A percentile compares a stretch with the other conserved stretches of the same genome.
Conservation (phyloP, 2,888 invertebrate species). For the Frankliniella intonsa region DNA sequence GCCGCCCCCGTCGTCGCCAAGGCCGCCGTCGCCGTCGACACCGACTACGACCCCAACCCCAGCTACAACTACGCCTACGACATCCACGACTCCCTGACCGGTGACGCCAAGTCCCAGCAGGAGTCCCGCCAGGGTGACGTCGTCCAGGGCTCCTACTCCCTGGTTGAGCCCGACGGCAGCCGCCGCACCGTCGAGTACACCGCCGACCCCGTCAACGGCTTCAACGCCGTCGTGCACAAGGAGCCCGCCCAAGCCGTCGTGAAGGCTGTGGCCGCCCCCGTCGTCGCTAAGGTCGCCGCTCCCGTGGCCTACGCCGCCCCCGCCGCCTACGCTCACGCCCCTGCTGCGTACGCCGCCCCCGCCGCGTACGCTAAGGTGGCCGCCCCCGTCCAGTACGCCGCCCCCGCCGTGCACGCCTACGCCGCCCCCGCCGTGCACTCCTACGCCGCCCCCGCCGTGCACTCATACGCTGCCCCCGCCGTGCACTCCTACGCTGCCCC, state of each 20-base stretch:
- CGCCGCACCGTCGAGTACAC: conserved; percentile 37
- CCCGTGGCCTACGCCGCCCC: conserved; percentile 37
- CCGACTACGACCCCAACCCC: conserved; percentile 23
- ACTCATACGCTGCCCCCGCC: conserved; percentile 32
- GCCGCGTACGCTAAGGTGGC: conserved; percentile 34
- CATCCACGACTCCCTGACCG: conserved; percentile 40
- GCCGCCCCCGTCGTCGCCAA: conserved; percentile 8
- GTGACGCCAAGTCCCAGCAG: conserved; percentile 40
- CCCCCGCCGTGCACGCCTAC: conserved; percentile 32
- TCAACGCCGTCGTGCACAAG: conserved; percentile 41
- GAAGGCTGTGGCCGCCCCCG: conserved; percentile 33
- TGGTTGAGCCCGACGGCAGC: conserved; percentile 39
- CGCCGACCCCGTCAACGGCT: conserved; percentile 36
- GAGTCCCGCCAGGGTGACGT: conserved; percentile 40
- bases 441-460: conserved; percentile 30
- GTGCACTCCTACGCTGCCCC: conserved; percentile 37
- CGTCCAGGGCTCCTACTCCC: conserved; percentile 39
- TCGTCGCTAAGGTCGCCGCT: conserved; percentile 38
- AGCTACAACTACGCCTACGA: conserved; percentile 39
- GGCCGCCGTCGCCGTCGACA: not conserved
- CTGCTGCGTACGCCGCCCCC: conserved; percentile 32
- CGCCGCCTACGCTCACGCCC: conserved; percentile 32
- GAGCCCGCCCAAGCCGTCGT: conserved; percentile 37
- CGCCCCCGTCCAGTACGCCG: conserved; percentile 33
- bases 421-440: conserved; percentile 33